Percentiles rank a stretch among this genome's conserved stretches.
Conservation (phyloP, 1,140 invertebrate genomes). For the Scylla paramamosain region DNA sequence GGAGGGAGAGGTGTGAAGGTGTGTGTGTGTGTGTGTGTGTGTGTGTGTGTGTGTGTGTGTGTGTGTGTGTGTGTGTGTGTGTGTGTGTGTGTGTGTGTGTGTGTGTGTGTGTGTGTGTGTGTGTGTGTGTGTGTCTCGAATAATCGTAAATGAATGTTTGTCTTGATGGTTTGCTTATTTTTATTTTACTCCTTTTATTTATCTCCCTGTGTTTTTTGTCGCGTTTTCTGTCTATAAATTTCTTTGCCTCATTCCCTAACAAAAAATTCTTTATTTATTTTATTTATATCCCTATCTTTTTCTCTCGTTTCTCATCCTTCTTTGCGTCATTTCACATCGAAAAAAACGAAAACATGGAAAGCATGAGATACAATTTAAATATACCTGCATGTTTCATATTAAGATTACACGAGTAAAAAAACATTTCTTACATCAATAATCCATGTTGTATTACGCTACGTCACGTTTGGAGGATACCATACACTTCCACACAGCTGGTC, state of each 20-base stretch:
- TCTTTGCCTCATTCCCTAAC: background rate
- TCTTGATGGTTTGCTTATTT: background rate
- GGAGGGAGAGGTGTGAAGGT: background rate
- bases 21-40: background rate
- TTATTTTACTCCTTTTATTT: background rate
- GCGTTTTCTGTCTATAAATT: background rate
- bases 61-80: slow-evolving; percentile 41
- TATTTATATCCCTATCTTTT: background rate
- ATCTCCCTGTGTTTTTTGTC: background rate
- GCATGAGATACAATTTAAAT: too few relatives aligned
- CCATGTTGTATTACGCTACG: too few relatives aligned
- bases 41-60: background rate
- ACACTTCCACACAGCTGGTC: too few relatives aligned
- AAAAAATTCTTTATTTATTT: background rate
- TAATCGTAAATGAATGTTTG: background rate
- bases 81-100: slow-evolving; percentile 41
- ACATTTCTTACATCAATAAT: too few relatives aligned
- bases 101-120: slow-evolving; percentile 36
- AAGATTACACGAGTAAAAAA: too few relatives aligned
- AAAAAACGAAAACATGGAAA: too few relatives aligned
- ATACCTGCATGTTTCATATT: too few relatives aligned
- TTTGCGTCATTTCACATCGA: too few relatives aligned
- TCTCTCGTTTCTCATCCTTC: too few relatives aligned
- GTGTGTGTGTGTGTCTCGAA: background rate
- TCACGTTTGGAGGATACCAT: too few relatives aligned